Evolutionary conservation across 2,113 vertebrate species (phyloP).

Genomic region (Phaethornis superciliosus): DNA sequence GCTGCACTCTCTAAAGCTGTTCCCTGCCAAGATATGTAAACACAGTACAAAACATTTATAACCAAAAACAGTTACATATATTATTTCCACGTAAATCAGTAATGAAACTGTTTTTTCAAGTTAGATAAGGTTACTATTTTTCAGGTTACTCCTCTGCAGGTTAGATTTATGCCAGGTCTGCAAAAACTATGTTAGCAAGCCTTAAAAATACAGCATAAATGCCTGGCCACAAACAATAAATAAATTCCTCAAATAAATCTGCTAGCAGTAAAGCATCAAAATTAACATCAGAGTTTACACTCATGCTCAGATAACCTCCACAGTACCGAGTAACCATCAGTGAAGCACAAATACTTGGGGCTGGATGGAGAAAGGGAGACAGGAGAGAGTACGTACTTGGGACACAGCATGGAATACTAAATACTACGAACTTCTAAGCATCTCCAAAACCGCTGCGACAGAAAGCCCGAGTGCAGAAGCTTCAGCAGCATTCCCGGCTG

Average conservation of each 20-base stretch:
- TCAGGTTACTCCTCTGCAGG: background rate
- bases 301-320: background rate
- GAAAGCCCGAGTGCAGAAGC: rapidly evolving
- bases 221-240: no score
- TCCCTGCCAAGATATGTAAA: constrained; percentile 12
- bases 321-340: rapidly evolving
- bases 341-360: rapidly evolving
- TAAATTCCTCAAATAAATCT: rapidly evolving
- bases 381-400: rapidly evolving
- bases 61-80: background rate
- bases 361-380: rapidly evolving
- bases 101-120: background rate
- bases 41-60: background rate
- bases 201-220: background rate
- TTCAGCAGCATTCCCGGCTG: rapidly evolving
- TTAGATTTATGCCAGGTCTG: background rate
- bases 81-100: background rate
- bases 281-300: background rate
- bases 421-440: rapidly evolving
- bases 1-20: background rate
- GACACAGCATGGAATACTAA: rapidly evolving
- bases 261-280: background rate
- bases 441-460: rapidly evolving
- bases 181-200: background rate
- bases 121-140: background rate